Percentiles rank a stretch among this genome's conserved stretches.
Evolutionary conservation across 2,888 invertebrate species (phyloP).

Genomic region (Teleogryllus oceanicus): DNA sequence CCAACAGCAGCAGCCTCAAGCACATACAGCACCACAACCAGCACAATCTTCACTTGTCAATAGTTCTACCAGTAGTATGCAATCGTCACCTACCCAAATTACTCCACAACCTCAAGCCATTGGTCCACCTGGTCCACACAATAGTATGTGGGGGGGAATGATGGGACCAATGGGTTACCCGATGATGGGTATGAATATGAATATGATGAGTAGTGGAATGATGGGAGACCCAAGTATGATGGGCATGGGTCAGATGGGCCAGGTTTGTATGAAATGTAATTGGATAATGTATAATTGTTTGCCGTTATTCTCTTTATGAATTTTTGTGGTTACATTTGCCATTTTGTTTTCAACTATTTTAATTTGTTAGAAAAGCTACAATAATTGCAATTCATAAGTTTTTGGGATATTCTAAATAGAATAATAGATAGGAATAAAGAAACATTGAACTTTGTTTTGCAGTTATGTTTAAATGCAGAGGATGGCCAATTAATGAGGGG

Average conservation of each 20-base stretch:
- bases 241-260: constrained; percentile 50
- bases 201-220: constrained; percentile 49
- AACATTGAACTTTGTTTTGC: too few relatives aligned
- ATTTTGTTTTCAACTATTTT: too few relatives aligned
- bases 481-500: too few relatives aligned
- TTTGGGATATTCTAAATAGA: too few relatives aligned
- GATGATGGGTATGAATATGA: constrained; percentile 46
- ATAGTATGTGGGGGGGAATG: constrained; percentile 42
- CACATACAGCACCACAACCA: background rate
- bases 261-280: constrained; percentile 27
- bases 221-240: constrained; percentile 64
- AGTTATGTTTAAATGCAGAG: too few relatives aligned
- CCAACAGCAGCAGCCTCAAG: constrained; percentile 30
- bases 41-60: constrained; percentile 19
- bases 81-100: constrained; percentile 21
- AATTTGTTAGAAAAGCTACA: too few relatives aligned
- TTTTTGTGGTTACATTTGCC: background rate
- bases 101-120: constrained; percentile 28
- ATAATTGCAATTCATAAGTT: too few relatives aligned
- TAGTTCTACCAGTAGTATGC: constrained; percentile 25
- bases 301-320: background rate
- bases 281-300: background rate
- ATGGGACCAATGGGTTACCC: constrained; percentile 42
- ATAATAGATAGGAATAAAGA: too few relatives aligned
- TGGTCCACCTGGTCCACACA: constrained; percentile 30